phyloP scores from a whole-genome alignment of 2,888 invertebrate species.

The Lithophane socia region DNA sequence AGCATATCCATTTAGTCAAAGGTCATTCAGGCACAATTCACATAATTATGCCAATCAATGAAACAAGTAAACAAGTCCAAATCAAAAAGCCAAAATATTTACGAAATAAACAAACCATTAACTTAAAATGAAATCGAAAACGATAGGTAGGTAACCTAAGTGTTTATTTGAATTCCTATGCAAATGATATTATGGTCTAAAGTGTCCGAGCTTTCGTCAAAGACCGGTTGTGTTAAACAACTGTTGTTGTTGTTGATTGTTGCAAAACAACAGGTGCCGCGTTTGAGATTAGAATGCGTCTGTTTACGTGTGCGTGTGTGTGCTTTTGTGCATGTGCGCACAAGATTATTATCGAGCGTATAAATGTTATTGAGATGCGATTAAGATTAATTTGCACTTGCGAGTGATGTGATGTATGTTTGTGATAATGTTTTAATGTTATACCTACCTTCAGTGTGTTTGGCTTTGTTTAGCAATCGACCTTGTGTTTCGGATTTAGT shows the following conservation, averaged over 20 bases:
- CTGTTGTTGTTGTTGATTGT: conserved; percentile 46
- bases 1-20: background rate
- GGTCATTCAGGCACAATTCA: background rate
- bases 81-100: conserved; percentile 5
- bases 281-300: conserved; percentile 33
- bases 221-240: conserved; percentile 34
- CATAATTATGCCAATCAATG: conserved; percentile 12
- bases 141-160: background rate
- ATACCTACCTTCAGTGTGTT: background rate
- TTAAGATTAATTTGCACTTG: conserved; percentile 45
- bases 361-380: conserved; percentile 48
- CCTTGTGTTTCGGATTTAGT: background rate
- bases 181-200: conserved; percentile 55
- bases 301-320: conserved; percentile 17
- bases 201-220: conserved; percentile 47
- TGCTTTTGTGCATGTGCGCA: conserved; percentile 25
- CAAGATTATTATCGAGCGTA: conserved; percentile 31
- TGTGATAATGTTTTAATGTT: background rate
- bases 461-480: background rate
- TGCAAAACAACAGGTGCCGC: conserved; percentile 61
- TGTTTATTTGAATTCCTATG: conserved; percentile 55
- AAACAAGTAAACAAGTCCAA: conserved; percentile 10
- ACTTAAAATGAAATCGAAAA: conserved; percentile 46
- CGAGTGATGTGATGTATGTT: background rate
- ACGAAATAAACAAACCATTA: conserved; percentile 7